Evolutionary conservation across 2,888 invertebrate species (phyloP), one percentile per base, ranked within the genome.

Genomic region (Parnassius apollo): DNA sequence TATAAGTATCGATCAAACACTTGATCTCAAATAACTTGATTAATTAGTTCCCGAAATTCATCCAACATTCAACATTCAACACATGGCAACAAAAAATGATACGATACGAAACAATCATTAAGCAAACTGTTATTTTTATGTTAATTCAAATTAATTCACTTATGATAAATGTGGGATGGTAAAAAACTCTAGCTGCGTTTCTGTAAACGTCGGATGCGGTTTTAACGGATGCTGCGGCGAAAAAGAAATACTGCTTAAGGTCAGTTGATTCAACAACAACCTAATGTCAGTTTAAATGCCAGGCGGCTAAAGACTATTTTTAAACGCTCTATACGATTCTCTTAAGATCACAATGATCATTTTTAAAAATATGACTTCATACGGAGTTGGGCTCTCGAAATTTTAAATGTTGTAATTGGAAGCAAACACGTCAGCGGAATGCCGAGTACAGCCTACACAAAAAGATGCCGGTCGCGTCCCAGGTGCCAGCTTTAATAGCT

Each of bases 71-170:
- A 69, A 75, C 73, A 75, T 75, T 79, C 77, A 73, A 87, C 83
- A 76, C 75, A 72, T 66, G 67, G 71, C 75, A 77, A 76, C 75
- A 69, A 69, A 71, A 76, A 66, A 52, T 52, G 35, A 76, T 73
- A 75, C 73, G 75, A 83, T 80, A 77, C 73, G 72, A 73, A 73
- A 56, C 74, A 71, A 71, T 78, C 83, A 83, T 87, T 87, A 86
- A 85, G 83, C 83, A 81, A 86, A 84, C 78, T 76, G 80, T 75
- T 76, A 85, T 84, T 86, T 85, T 88, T 83, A 86, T 88, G 79
- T 78, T 83, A 83, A 88, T 87, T 84, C 81, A 83, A 89, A 88
- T 90, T 88, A 88, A 89, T 88, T 89, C 87, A 82, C 84, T 87
- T 88, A 86, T 86, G 84, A 86, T 88, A 84, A 89, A 86, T 79